A percentile compares a stretch with the other conserved stretches of the same genome.
phyloP scores from a whole-genome alignment of 2,113 vertebrate genomes.

The Ciconia boyciana region DNA sequence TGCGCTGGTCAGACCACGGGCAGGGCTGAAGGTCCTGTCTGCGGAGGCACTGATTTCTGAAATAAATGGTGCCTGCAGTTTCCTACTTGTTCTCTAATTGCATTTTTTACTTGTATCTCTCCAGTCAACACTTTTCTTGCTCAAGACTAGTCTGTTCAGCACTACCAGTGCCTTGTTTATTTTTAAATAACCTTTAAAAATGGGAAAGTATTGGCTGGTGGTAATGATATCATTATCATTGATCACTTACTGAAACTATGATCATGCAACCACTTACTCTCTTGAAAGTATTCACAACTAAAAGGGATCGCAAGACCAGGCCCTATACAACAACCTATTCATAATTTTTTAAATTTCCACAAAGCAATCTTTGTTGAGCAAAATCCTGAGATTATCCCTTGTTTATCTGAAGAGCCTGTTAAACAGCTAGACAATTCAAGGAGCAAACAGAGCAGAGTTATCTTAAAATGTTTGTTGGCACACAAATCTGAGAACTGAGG shows the following conservation, averaged over 20 bases:
- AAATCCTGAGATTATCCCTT: slow-evolving; percentile 46
- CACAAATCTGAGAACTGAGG: not conserved
- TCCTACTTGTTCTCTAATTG: not conserved
- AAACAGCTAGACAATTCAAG: slow-evolving; percentile 36
- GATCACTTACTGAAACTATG: not conserved
- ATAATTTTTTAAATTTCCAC: slow-evolving; percentile 2
- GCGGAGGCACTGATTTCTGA: accelerated
- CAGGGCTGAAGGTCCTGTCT: not conserved
- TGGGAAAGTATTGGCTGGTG: accelerated
- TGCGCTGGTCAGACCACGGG: no score
- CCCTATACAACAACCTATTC: not conserved
- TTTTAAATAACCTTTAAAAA: not conserved
- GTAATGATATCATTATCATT: not conserved
- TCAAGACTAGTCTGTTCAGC: not conserved
- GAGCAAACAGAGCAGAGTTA: slow-evolving; percentile 41
- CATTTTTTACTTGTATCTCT: not conserved
- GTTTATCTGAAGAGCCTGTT: slow-evolving; percentile 34
- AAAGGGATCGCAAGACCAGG: not conserved
- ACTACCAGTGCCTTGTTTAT: not conserved
- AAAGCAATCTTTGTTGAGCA: slow-evolving; percentile 19
- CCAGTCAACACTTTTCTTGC: not conserved
- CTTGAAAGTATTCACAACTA: not conserved
- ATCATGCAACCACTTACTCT: not conserved
- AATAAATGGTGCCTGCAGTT: no score
- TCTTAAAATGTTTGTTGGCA: slow-evolving; percentile 50